phyloP scores from a whole-genome alignment of 2,797 vertebrate species.

The Danio choprae region DNA sequence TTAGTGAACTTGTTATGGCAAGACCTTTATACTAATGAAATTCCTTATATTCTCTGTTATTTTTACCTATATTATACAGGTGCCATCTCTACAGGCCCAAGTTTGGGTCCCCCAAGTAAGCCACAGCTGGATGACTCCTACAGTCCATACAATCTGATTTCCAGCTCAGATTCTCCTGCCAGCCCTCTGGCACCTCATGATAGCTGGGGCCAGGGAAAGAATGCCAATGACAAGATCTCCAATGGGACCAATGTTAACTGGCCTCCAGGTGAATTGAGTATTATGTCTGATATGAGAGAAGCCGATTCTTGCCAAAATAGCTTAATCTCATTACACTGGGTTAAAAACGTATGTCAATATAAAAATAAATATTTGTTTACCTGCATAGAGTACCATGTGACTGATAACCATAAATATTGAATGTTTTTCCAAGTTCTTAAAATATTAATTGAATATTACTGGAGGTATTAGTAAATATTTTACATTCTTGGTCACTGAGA shows the following conservation, averaged over 20 bases:
- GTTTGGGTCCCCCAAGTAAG: constrained; percentile 89
- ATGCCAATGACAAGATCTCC: constrained; percentile 92
- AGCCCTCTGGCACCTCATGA: constrained; percentile 91
- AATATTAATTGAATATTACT: neutral
- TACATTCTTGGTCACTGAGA: neutral
- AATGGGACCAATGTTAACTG: constrained; percentile 98
- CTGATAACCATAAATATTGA: too few species aligned
- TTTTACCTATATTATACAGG: constrained; percentile 69
- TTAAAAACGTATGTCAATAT: neutral
- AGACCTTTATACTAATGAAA: neutral
- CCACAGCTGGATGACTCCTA: constrained; percentile 94
- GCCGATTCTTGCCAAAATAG: neutral
- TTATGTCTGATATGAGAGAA: too few species aligned
- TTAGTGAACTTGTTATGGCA: neutral
- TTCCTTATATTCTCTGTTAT: neutral
- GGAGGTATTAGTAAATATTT: neutral
- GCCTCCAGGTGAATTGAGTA: constrained; percentile 88
- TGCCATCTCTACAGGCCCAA: constrained; percentile 93
- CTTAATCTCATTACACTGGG: neutral
- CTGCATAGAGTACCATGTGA: neutral
- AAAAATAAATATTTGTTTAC: neutral
- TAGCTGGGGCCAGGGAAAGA: constrained; percentile 97
- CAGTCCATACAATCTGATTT: constrained; percentile 92
- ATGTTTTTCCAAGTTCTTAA: neutral
- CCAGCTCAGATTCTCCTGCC: constrained; percentile 89